Evolutionary conservation across 2,113 vertebrate genomes (phyloP).

Genomic region (Atherinomorus stipes): DNA sequence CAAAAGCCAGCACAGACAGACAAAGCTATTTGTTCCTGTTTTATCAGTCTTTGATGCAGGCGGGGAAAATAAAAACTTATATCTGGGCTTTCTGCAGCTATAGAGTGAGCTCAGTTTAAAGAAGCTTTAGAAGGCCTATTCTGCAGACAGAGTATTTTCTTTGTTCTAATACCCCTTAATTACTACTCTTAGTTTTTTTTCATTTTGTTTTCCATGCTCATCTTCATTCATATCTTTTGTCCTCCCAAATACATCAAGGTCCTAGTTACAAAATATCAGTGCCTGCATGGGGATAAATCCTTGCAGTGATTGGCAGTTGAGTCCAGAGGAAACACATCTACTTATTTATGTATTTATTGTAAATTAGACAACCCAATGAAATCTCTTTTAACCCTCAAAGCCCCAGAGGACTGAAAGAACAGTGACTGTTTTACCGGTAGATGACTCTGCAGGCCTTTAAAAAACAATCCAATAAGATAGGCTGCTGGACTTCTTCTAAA

Average conservation of each 20-base stretch:
- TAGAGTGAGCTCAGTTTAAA: background rate
- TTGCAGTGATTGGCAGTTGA: too few species aligned
- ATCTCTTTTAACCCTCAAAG: background rate
- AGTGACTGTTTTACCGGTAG: too few species aligned
- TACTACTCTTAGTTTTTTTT: background rate
- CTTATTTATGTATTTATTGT: background rate
- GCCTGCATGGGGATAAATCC: too few species aligned
- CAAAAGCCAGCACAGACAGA: background rate
- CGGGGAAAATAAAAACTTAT: background rate
- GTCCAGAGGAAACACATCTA: too few species aligned
- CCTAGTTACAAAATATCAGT: too few species aligned
- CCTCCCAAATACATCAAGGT: background rate
- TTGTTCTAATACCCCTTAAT: background rate
- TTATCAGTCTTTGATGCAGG: conserved; percentile 13
- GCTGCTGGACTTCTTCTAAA: conserved; percentile 55
- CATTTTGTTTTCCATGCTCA: background rate
- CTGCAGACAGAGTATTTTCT: background rate
- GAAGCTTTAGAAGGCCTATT: background rate
- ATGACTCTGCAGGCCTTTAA: too few species aligned
- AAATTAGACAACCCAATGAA: conserved; percentile 41
- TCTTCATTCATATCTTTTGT: background rate
- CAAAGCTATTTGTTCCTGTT: background rate
- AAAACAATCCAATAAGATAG: conserved; percentile 59
- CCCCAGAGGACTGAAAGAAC: too few species aligned
- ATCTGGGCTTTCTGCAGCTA: background rate